phyloP scores from a whole-genome alignment of 2,888 invertebrate species.

The Drosophila differens region DNA sequence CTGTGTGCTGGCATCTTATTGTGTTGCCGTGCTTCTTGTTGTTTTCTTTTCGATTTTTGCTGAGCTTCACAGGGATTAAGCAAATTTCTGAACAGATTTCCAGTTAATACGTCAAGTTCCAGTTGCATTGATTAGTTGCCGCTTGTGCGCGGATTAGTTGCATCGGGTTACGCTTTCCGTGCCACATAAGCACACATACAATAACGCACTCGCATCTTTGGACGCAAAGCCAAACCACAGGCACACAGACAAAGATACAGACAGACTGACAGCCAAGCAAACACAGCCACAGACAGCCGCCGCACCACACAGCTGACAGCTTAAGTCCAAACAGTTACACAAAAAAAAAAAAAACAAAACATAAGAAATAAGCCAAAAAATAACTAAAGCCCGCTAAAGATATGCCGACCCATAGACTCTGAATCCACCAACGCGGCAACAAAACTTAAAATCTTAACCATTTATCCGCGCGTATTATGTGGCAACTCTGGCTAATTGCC shows the following conservation, averaged over 20 bases:
- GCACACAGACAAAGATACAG: constrained; percentile 17
- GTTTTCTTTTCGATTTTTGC: constrained; percentile 39
- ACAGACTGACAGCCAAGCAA: background rate
- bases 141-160: constrained; percentile 52
- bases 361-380: constrained; percentile 16
- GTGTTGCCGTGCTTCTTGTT: constrained; percentile 39
- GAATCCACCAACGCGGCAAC: constrained; percentile 47
- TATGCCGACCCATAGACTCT: constrained; percentile 20
- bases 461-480: constrained; percentile 84
- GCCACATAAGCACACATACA: constrained; percentile 2
- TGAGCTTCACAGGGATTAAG: constrained; percentile 75
- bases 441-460: constrained; percentile 82
- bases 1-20: constrained; percentile 50
- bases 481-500: constrained; percentile 84
- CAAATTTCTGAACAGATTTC: constrained; percentile 79
- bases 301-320: constrained; percentile 62
- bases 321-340: constrained; percentile 67
- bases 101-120: constrained; percentile 33
- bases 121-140: constrained; percentile 52
- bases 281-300: constrained; percentile 26
- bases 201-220: constrained; percentile 33
- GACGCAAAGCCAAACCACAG: constrained; percentile 67
- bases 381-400: constrained; percentile 52
- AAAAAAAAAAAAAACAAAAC: background rate
- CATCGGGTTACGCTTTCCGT: constrained; percentile 53